phyloP scores from a whole-genome alignment of 2,113 vertebrate genomes.

The human (Homo sapiens) region DNA sequence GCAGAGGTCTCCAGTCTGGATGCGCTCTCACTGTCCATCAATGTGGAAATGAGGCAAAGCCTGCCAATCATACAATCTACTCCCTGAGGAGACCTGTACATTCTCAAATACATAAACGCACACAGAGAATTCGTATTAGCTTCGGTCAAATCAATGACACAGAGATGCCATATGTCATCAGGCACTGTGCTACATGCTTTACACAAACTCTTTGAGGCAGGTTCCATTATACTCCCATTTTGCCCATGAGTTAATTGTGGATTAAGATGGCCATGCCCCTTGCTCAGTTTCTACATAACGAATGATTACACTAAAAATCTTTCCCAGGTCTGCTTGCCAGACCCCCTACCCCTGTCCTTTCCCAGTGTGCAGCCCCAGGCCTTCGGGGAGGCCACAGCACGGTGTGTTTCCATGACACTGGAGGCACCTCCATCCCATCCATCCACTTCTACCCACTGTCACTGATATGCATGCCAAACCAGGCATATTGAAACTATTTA shows the following conservation, averaged over 20 bases:
- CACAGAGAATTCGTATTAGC: neutral
- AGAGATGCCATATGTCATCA: neutral
- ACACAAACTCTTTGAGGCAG: neutral
- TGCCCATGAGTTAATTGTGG: neutral
- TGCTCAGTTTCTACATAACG: neutral
- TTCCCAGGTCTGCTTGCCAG: neutral
- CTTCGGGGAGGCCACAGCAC: neutral
- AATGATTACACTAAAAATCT: neutral
- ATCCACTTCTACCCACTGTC: neutral
- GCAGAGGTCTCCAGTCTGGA: neutral
- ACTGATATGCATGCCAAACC: neutral
- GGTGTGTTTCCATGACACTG: neutral
- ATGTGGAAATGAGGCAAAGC: neutral
- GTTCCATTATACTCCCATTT: neutral
- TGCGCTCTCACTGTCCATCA: neutral
- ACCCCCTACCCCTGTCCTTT: neutral
- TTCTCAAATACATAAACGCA: neutral
- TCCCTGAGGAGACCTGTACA: neutral
- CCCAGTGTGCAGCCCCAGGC: neutral
- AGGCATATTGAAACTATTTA: neutral
- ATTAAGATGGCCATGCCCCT: accelerated
- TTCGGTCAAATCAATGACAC: neutral
- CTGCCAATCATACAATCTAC: neutral
- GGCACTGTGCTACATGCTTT: neutral
- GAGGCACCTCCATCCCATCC: neutral